Conservation (phyloP, 2,888 invertebrate genomes). For the Zootermopsis nevadensis region DNA sequence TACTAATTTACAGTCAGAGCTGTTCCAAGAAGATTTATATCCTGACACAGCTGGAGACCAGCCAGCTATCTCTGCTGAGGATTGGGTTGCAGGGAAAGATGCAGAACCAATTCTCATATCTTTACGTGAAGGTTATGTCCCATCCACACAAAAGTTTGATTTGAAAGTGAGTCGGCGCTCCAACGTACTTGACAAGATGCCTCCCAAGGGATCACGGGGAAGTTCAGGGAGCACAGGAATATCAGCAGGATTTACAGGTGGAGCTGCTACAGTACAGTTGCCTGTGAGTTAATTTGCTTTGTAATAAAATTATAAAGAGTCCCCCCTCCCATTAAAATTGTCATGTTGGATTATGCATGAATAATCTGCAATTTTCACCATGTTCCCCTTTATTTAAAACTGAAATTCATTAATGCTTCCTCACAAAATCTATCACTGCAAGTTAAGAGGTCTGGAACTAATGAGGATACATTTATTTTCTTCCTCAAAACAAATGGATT, state of each 20-base stretch:
- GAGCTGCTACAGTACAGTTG: constrained; percentile 20
- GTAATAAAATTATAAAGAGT: no score
- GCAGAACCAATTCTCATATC: constrained; percentile 93
- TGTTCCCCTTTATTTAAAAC: no score
- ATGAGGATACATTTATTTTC: no score
- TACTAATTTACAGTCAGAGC: constrained; percentile 75
- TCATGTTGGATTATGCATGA: no score
- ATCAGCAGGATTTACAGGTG: neutral
- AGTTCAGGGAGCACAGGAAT: constrained; percentile 44
- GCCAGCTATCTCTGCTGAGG: constrained; percentile 89
- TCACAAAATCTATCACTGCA: no score
- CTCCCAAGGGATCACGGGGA: constrained; percentile 57
- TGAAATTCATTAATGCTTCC: no score
- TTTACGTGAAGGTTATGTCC: constrained; percentile 81
- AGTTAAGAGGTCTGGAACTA: no score
- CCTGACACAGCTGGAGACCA: constrained; percentile 94
- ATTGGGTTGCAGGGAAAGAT: constrained; percentile 91
- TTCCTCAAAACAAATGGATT: no score
- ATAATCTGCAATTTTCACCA: no score
- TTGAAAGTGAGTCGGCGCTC: constrained; percentile 63
- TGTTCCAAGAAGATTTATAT: constrained; percentile 97
- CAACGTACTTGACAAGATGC: constrained; percentile 82
- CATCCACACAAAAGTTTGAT: constrained; percentile 69
- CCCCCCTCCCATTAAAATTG: no score
- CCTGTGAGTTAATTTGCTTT: neutral